Evolutionary conservation across 1,140 invertebrate species (phyloP), one percentile per base, ranked within the genome.

Genomic region (Melanaphis sacchari): DNA sequence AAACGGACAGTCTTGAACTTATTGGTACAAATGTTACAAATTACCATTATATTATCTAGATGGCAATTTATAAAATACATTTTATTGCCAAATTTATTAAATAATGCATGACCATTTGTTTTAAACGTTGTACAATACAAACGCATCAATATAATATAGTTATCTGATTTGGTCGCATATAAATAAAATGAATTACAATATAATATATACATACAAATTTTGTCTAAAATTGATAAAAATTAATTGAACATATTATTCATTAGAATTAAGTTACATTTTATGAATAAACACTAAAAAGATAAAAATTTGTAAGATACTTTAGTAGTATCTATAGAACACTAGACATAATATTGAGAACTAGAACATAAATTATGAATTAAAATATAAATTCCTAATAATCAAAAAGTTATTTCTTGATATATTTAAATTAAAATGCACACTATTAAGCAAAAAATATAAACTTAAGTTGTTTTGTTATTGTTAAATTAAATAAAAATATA

Each of bases 161-260:
- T 93, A 21, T 85, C 38, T 40, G 24, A 52, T 82, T 93, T 49
- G 43, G 91, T 93, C 46, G 26, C 91, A 93, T n/a, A 49, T 31
- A 93, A 93, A 85, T 93, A 52, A 52, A 84, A 85, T 31, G 5
- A 40, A 41, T 93, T 40, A 49, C 54, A 84, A 92, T 84, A 92
- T 84, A 49, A 92, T 84, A 49, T 92, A 21, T 84, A 85, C 52
- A 54, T 84, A 82, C 26, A 91, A 91, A 26, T 85, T 93, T 82
- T 93, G 91, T 93, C 81, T 93, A 93, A 93, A 92, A 85, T 93
- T 54, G 26, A 93, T 93, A 85, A 85, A 91, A 93, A 54, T 93
- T 31, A 85, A 93, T 85, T 54, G 41, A 82, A 92, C 38, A 91
- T 81, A 91, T 90, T 91, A 41, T 92, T 82, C 41, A 92, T 92